Evolutionary conservation across 2,113 vertebrate genomes (phyloP), one percentile per base, ranked within the genome.

Genomic region (Cebidichthys violaceus): DNA sequence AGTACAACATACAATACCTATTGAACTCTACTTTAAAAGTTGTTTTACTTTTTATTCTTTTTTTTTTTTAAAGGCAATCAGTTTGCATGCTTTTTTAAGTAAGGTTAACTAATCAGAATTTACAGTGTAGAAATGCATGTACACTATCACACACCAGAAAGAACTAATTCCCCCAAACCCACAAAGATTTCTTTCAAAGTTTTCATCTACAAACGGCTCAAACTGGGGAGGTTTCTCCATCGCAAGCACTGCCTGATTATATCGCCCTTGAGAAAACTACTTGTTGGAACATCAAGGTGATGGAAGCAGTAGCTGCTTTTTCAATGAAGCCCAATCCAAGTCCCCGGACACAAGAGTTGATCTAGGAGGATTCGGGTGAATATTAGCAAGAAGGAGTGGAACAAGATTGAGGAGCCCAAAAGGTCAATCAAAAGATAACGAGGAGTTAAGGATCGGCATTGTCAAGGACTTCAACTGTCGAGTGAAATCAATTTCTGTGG

Each of bases 261-360:
- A 62, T 88, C 62, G 33, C 68, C 85, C 82, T 81, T 60, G 4
- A 73, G 76, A 66, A 61, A 79, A 81, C 37, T 18, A 65, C 60
- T n/a, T 68, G 73, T 77, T 37, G 54, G 35, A 87, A 88, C 84
- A 88, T 92, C 82, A 88, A 93, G 87, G 81, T 79, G 82, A 74
- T 52, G 39, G 82, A 83, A 73, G 18, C 76, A 4, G 27, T 61
- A 24, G 66, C 68, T 86, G 86, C 68, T 89, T 88, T 75, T 66
- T 29, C 50, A 84, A 84, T 79, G 70, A 86, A 70, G 70, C 50
- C 39, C 7, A 0, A 15, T 22, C 65, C 41, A 9, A 65, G 76
- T 90, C 86, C 83, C 81, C 17, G 50, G 83, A 90, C 60, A n/a
- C 4, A 0, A 18, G 50, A 45, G 72, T 29, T 41, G 74, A 89